Conservation (phyloP, 2,888 invertebrate genomes). For the Tetranychus piercei region DNA sequence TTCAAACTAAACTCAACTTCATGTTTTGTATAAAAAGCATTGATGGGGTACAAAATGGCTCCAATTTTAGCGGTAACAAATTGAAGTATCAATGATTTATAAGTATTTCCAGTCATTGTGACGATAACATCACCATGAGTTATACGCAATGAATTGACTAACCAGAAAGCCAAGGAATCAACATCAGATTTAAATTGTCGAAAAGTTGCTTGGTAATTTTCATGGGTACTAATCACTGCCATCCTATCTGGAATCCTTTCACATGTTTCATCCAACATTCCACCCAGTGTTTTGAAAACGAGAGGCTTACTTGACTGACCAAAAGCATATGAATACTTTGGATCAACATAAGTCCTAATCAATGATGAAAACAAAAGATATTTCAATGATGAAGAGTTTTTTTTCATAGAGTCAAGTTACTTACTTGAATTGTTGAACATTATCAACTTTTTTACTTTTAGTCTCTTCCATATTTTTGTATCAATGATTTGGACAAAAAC, state of each 20-base stretch:
- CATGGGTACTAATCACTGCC: conserved; percentile 10
- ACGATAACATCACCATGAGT: conserved; percentile 53
- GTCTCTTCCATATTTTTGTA: no score
- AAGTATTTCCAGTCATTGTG: conserved; percentile 56
- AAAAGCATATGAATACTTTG: conserved; percentile 34
- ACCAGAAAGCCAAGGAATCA: conserved; percentile 40
- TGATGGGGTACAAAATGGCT: conserved; percentile 48
- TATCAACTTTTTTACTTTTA: no score
- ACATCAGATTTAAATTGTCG: conserved; percentile 18
- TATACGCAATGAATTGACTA: conserved; percentile 50
- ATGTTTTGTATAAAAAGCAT: conserved; percentile 49
- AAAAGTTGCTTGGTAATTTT: conserved; percentile 19
- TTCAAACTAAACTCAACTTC: conserved; percentile 51
- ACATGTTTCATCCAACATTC: conserved; percentile 40
- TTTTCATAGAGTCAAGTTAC: no score
- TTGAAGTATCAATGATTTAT: conserved; percentile 55
- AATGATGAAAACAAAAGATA: background rate
- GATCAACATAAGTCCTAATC: background rate
- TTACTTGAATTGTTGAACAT: no score
- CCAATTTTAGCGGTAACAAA: conserved; percentile 54
- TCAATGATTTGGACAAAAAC: no score
- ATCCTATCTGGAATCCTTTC: conserved; percentile 36
- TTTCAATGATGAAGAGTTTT: background rate
- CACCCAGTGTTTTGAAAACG: conserved; percentile 41
- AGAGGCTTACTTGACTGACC: conserved; percentile 39